Conservation (phyloP, 2,113 vertebrate genomes). For the Hippocampus guttulatus region DNA sequence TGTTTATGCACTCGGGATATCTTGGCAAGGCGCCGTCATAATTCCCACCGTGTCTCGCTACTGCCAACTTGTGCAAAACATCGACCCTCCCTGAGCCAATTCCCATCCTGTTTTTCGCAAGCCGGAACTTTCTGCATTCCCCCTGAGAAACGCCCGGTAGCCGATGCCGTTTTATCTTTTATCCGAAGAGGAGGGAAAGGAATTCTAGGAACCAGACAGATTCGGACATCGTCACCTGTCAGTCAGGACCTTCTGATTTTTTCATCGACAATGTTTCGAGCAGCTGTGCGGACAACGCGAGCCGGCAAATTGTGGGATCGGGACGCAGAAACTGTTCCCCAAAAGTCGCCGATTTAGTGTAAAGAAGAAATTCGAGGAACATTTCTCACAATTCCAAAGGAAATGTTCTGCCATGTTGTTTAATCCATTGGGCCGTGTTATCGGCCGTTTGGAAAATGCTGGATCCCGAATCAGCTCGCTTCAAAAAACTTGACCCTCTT, state of each 20-base stretch:
- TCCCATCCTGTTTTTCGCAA: slow-evolving; percentile 63
- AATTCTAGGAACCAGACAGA: slow-evolving; percentile 56
- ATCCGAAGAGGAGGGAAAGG: slow-evolving; percentile 25
- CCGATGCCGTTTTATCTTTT: slow-evolving; percentile 53
- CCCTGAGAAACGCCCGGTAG: slow-evolving; percentile 29
- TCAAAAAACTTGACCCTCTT: slow-evolving; percentile 45
- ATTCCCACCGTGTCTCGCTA: slow-evolving; percentile 41
- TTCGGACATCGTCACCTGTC: not conserved
- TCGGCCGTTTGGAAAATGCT: too few relatives aligned
- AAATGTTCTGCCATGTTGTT: not conserved
- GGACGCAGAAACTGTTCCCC: not conserved
- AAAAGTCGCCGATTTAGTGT: too few relatives aligned
- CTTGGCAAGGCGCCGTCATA: slow-evolving; percentile 25
- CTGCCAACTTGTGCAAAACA: slow-evolving; percentile 36
- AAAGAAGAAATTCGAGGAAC: not conserved
- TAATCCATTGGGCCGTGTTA: too few relatives aligned
- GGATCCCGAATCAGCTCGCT: slow-evolving; percentile 39
- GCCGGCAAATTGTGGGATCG: not conserved
- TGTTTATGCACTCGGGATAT: slow-evolving; percentile 32
- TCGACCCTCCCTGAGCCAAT: slow-evolving; percentile 40
- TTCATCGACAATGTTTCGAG: slow-evolving; percentile 2
- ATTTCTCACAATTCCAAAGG: not conserved
- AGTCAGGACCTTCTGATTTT: not conserved
- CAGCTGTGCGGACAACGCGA: slow-evolving; percentile 29
- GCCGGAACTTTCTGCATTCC: slow-evolving; percentile 23